Evolutionary conservation across 2,888 invertebrate genomes (phyloP), one percentile per base, ranked within the genome.

Genomic region (Xanthorhoe spadicearia): DNA sequence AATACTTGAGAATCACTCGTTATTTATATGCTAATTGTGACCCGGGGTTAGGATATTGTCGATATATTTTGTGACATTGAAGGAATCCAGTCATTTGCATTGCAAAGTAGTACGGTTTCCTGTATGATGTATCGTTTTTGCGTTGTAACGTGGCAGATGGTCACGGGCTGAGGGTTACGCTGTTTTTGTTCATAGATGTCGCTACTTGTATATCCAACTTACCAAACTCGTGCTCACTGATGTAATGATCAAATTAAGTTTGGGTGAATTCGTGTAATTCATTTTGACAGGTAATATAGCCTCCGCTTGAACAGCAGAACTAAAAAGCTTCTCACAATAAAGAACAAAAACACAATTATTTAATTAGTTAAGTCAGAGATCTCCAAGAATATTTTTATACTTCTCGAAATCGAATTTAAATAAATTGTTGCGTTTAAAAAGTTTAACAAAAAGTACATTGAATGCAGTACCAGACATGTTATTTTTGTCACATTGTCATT

Each of bases 401-500:
- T 32, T 32, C 32, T 32, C 32, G 28, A 28, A 28, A 28, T 28
- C 28, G 2, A 4, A 28, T 28, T 28, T 28, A 28, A 28, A 28
- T 28, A 28, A 28, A 28, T 28, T 28, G 28, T 38, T 46, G 48
- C 8, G 13, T 48, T 6, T 17, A 15, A 8, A 48, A 32, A 32
- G 13, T 15, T 35, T 23, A 17, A 7, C 15, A 46, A 23, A 62
- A 38, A 48, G 10, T 43, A 6, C 8, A 28, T 10, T 56, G 38
- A 28, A 50, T 19, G 28, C 35, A 61, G 72, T 68, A 69, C 58
- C 73, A 77, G 79, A 81, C 79, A 78, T 83, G 86, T 87, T 89
- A 91, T 90, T 90, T 91, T 87, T 84, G 89, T 88, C 87, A 87
- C 92, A 89, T 86, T 90, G 90, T 90, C 89, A 90, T 90, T 86